Percentiles rank a stretch among this genome's conserved stretches.
Evolutionary conservation across 1,140 invertebrate species (phyloP).

Genomic region (Penaeus chinensis): DNA sequence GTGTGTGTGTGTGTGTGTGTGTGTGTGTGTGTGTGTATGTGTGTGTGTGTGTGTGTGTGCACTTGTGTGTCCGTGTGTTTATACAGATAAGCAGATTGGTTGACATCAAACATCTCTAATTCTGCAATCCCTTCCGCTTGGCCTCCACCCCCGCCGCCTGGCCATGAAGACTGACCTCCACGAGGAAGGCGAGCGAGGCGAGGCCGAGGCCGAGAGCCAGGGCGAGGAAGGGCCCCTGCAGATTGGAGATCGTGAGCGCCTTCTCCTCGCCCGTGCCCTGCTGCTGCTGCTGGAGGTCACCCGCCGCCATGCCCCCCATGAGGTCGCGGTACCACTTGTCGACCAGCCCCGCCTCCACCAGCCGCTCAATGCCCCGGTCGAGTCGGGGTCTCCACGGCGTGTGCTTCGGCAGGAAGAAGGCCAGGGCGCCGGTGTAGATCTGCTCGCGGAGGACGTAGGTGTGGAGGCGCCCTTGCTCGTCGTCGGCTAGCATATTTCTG

Average conservation of each 20-base stretch:
- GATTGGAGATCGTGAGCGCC: conserved; percentile 18
- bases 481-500: conserved; percentile 7
- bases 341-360: conserved; percentile 32
- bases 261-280: conserved; percentile 1
- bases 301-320: background rate
- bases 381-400: conserved; percentile 14
- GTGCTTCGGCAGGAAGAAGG: conserved; percentile 27
- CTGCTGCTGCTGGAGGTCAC: background rate
- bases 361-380: conserved; percentile 18
- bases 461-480: background rate
- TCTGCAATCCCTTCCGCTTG: too few species aligned
- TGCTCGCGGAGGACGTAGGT: conserved; percentile 27
- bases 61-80: too few species aligned
- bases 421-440: conserved; percentile 27
- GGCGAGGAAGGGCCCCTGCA: conserved; percentile 20
- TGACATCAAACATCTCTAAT: too few species aligned
- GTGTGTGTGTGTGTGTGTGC: too few species aligned
- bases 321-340: conserved; percentile 36
- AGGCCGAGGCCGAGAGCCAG: background rate
- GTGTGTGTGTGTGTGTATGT: background rate
- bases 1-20: background rate
- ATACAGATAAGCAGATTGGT: too few species aligned
- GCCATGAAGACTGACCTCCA: background rate
- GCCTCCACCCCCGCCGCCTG: background rate
- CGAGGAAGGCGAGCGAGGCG: background rate